Evolutionary conservation across 2,113 vertebrate genomes (phyloP), one percentile per base, ranked within the genome.

Genomic region (Apeltes quadracus): DNA sequence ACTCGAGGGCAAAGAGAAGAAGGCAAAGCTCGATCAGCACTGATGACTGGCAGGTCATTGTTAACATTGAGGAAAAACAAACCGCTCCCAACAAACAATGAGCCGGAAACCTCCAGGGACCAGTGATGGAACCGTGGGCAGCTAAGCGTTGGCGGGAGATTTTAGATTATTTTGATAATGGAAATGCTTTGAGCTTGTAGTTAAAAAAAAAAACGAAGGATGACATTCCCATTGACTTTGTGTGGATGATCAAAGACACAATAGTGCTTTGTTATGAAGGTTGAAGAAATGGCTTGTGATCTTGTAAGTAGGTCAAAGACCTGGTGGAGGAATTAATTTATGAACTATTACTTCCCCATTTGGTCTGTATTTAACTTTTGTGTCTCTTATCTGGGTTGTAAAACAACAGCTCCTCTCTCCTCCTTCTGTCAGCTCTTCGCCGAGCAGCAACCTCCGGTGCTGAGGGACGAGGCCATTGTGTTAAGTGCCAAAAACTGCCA

Each of bases 21-120:
- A 87, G 84, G 85, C 75, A 83, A 79, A 61, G 72, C 74, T 91
- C 86, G 88, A 90, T 88, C 85, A 88, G 85, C 81, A 51, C 34
- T 51, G 72, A 85, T 90, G 88, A 91, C 78, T 87, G 87, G 79
- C 89, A 90, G 79, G 82, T 84, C 86, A 88, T 88, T 86, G 87
- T 85, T 85, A 82, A 75, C 79, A 69, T 70, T 76, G 69, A n/a
- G n/a, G 82, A 41, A 84, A 87, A 88, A 83, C 82, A 90, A 89
- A 88, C 78, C 79, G 38, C 55, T 70, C 70, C 44, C 66, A 65
- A 79, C 53, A 72, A 82, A 88, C 83, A 88, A 79, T 67, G 55
- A 72, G 75, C 67, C 51, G 38, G 59, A 56, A 83, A 51, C 63
- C 82, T 74, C 78, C 56, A 14, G 74, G 55, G 80, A 76, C 51